A percentile compares a stretch with the other conserved stretches of the same genome.
These are phyloP conservation scores for Falco biarmicus DNA, from an alignment of 2,797 vertebrate species.

Conservation along the genomic window DNA sequence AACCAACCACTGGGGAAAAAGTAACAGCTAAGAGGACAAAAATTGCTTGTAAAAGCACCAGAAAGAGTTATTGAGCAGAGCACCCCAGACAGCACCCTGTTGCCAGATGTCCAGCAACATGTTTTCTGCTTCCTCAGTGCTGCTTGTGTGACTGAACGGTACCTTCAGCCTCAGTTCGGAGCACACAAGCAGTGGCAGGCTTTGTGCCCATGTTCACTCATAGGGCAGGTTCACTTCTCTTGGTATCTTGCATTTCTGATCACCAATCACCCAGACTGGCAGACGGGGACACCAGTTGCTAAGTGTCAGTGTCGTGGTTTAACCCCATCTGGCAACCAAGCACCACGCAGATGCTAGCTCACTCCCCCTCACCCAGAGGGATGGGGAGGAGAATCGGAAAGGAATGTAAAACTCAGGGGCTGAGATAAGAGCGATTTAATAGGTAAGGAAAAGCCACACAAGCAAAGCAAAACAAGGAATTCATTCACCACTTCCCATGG, in stretches of 20 bases:
- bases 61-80: not conserved
- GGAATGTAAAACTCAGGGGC: no score
- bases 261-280: not conserved
- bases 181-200: not conserved
- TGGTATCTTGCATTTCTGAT: not conserved
- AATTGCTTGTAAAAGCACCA: not conserved
- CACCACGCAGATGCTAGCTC: no score
- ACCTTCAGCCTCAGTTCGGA: not conserved
- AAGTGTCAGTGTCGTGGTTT: no score
- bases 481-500: no score
- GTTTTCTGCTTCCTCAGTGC: not conserved
- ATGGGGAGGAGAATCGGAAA: no score
- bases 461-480: no score
- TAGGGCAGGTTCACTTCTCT: not conserved
- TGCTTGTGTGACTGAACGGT: not conserved
- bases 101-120: not conserved
- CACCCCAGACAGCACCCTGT: not conserved
- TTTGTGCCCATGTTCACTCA: rapidly evolving
- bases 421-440: no score
- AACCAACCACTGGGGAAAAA: not conserved
- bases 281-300: not conserved
- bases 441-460: no score
- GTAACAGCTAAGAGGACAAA: not conserved
- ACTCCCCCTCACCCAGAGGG: no score
- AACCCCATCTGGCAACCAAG: no score